These are phyloP conservation scores for Paramuricea clavata DNA, from an alignment of 92 coral and sea anemone species.

Conservation along the genomic window DNA sequence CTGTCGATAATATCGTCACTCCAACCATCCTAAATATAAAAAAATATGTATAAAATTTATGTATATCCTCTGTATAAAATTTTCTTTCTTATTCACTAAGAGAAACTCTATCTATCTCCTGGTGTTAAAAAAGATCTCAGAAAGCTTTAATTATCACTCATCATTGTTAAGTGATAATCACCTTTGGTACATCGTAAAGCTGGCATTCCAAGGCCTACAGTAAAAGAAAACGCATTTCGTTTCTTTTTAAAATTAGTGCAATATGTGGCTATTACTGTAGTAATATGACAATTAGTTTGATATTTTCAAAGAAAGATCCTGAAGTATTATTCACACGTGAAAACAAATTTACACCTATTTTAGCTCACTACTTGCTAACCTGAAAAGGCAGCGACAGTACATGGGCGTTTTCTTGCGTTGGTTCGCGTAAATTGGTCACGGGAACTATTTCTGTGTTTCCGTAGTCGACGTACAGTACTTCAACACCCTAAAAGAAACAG, in stretches of 20 bases:
- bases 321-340: too few species aligned
- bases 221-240: neutral
- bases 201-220: conserved; percentile 76
- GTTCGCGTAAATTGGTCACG: conserved; percentile 80
- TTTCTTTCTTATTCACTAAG: neutral
- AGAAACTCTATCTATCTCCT: neutral
- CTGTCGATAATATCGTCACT: conserved; percentile 53
- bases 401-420: conserved; percentile 82
- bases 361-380: conserved; percentile 60
- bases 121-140: neutral
- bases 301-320: too few species aligned
- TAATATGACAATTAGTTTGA: too few species aligned
- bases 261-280: too few species aligned
- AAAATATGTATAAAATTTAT: too few species aligned
- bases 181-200: conserved; percentile 69
- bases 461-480: conserved; percentile 89
- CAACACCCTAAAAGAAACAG: conserved; percentile 54
- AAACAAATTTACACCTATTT: too few species aligned
- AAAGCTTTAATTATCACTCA: too few species aligned
- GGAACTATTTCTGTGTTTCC: conserved; percentile 83
- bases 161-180: neutral
- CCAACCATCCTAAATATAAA: conserved; percentile 53
- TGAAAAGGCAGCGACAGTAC: conserved; percentile 91
- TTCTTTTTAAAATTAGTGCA: neutral
- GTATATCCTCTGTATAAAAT: too few species aligned